Evolutionary conservation across 2,113 vertebrate genomes (phyloP).

Genomic region (Saccopteryx leptura): DNA sequence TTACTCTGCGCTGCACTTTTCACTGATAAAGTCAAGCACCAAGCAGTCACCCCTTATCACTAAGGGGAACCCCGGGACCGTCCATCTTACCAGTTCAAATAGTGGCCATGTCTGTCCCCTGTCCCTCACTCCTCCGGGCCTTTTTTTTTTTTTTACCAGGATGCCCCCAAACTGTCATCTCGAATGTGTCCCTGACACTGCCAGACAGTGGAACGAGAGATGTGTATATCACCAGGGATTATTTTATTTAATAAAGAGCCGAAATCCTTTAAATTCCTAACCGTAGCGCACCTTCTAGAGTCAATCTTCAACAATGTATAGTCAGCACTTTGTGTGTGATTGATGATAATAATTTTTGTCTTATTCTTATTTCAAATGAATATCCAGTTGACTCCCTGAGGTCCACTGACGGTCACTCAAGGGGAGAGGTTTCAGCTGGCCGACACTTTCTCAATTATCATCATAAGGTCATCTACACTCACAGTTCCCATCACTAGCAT

Average conservation of each 20-base stretch:
- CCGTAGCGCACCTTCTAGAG: not conserved
- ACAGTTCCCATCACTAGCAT: not conserved
- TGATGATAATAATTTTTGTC: not conserved
- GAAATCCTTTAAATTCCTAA: not conserved
- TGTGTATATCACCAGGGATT: not conserved
- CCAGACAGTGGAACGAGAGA: not conserved
- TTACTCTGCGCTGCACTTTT: not conserved
- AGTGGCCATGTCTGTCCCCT: rapidly evolving
- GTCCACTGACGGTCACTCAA: not conserved
- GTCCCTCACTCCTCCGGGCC: rapidly evolving
- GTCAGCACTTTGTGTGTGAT: not conserved
- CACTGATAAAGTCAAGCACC: not conserved
- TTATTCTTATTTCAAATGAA: not conserved
- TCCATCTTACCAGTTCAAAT: not conserved
- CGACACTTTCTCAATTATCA: not conserved
- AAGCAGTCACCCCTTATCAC: not conserved
- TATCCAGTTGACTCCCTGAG: not conserved
- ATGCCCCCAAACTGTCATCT: not conserved
- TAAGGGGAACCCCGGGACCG: not conserved
- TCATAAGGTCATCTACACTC: not conserved
- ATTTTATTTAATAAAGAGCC: not conserved
- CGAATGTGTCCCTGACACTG: not conserved
- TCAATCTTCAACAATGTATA: not conserved
- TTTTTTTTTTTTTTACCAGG: not conserved
- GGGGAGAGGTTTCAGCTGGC: not conserved